Percentiles rank a stretch among this genome's conserved stretches.
These are phyloP conservation scores for Pogonophryne albipinna DNA, from an alignment of 2,797 vertebrate species.

Conservation along the genomic window DNA sequence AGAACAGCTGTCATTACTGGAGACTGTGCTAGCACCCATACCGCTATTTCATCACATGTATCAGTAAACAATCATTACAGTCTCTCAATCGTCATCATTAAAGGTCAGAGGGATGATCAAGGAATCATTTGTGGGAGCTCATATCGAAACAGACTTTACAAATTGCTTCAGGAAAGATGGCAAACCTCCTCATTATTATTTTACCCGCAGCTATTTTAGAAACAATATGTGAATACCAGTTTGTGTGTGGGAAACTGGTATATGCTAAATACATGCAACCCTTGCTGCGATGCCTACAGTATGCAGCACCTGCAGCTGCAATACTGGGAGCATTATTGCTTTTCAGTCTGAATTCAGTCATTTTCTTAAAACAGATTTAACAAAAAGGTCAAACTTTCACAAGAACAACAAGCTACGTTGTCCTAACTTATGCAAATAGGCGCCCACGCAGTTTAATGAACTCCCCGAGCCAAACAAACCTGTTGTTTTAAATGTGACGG, in stretches of 20 bases:
- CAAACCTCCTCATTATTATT: not conserved
- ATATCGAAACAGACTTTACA: not conserved
- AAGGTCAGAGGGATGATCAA: not conserved
- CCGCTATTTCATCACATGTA: not conserved
- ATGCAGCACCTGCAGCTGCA: no score
- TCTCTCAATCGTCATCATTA: not conserved
- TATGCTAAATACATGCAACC: no score
- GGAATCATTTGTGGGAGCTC: not conserved
- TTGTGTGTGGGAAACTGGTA: not conserved
- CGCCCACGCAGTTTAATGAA: constrained; percentile 50
- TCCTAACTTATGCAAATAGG: constrained; percentile 21
- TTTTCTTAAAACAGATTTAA: not conserved
- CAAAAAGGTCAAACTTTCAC: constrained; percentile 21
- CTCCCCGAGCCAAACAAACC: constrained; percentile 21
- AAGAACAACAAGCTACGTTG: constrained; percentile 4
- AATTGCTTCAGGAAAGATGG: not conserved
- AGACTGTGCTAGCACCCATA: no score
- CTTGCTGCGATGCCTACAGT: no score
- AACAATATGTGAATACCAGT: not conserved
- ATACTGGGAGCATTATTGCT: no score
- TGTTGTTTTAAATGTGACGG: constrained; percentile 30
- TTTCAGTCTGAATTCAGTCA: no score
- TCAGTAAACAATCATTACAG: not conserved
- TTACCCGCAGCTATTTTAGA: not conserved
- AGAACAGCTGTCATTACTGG: not conserved